Percentiles rank a stretch among this genome's conserved stretches.
Conservation (phyloP, 1,140 invertebrate genomes). For the Heterodera schachtii region DNA sequence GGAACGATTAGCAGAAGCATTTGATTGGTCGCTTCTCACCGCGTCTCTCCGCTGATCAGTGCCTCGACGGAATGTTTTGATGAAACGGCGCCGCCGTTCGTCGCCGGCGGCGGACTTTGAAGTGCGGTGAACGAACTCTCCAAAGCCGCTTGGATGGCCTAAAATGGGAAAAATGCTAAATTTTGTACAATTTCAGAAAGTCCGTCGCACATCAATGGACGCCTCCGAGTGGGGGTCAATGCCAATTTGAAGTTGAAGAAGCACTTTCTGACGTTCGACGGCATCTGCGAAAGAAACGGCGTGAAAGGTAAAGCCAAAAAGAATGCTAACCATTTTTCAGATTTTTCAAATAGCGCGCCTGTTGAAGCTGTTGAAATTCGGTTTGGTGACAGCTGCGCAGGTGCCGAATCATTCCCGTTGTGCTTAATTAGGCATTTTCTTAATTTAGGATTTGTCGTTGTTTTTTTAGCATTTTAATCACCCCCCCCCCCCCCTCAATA, state of each 20-base stretch:
- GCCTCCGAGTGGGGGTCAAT: constrained; percentile 14
- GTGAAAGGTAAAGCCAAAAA: too few relatives aligned
- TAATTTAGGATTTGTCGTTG: background rate
- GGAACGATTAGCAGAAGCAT: background rate
- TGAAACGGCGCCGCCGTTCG: background rate
- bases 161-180: background rate
- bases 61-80: background rate
- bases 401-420: constrained; percentile 50
- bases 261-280: background rate
- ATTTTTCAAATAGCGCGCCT: constrained; percentile 37
- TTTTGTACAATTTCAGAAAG: background rate
- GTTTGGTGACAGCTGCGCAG: constrained; percentile 43
- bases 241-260: background rate
- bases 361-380: constrained; percentile 37
- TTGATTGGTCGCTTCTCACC: constrained; percentile 4
- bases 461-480: background rate
- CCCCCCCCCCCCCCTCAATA: background rate
- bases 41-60: constrained; percentile 10
- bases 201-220: background rate
- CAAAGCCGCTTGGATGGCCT: constrained; percentile 14
- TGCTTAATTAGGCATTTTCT: constrained; percentile 22
- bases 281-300: background rate
- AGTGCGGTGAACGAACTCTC: constrained; percentile 6
- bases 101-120: constrained; percentile 14
- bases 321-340: constrained; percentile 41